Conservation (phyloP, 2,113 vertebrate species). For the Dicentrarchus labrax region DNA sequence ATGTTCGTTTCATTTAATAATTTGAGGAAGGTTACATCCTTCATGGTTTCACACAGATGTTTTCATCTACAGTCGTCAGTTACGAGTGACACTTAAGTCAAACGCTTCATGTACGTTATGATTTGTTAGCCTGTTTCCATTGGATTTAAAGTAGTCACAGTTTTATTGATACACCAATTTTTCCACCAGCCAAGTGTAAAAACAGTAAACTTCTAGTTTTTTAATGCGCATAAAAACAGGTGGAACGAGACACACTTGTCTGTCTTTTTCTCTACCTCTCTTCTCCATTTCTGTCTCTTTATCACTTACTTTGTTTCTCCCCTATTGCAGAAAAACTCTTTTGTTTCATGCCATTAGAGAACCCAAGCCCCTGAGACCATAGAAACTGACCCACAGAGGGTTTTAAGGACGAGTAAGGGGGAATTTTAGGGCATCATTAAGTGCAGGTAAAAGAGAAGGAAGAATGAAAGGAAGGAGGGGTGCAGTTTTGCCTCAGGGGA, state of each 20-base stretch:
- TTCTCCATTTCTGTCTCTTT: conserved; percentile 8
- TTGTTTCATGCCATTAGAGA: conserved; percentile 62
- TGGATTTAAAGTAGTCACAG: neutral
- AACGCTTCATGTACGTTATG: neutral
- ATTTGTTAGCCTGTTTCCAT: neutral
- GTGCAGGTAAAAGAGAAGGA: conserved; percentile 29
- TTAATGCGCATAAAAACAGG: neutral
- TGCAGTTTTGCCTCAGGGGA: conserved; percentile 7
- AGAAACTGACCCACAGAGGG: neutral
- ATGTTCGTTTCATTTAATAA: no score
- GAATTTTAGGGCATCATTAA: conserved; percentile 21
- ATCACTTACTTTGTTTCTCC: conserved; percentile 24
- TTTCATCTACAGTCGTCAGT: neutral
- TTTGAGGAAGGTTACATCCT: neutral
- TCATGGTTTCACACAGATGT: neutral
- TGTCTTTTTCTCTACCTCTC: neutral
- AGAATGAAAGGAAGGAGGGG: neutral
- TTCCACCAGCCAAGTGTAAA: neutral
- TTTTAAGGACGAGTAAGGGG: neutral
- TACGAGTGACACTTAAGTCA: neutral
- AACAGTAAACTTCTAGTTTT: neutral
- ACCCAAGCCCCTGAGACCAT: neutral
- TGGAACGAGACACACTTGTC: neutral
- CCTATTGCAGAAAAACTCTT: conserved; percentile 50
- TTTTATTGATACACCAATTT: neutral